These are phyloP conservation scores for Pollenia angustigena DNA, from an alignment of 2,888 invertebrate species.

Conservation along the genomic window DNA sequence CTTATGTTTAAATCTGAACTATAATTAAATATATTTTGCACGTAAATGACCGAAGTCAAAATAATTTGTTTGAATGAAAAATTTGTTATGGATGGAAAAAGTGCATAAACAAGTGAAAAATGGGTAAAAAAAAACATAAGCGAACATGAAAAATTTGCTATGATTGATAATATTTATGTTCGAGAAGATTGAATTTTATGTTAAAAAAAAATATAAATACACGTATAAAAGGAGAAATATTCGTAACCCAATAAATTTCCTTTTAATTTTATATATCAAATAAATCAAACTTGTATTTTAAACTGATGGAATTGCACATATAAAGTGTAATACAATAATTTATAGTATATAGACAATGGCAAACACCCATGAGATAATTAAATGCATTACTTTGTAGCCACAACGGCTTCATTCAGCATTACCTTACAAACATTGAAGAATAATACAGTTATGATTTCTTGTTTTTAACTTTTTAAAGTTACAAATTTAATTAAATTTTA, in stretches of 20 bases:
- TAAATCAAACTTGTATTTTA: not conserved
- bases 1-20: constrained; percentile 22
- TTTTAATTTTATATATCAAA: not conserved
- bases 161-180: constrained; percentile 1
- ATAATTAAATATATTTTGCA: constrained; percentile 68
- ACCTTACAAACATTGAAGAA: too few relatives aligned
- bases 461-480: too few relatives aligned
- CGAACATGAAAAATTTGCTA: constrained; percentile 9
- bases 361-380: too few relatives aligned
- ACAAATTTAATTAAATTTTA: too few relatives aligned
- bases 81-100: constrained; percentile 36
- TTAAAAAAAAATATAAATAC: not conserved
- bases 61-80: constrained; percentile 63
- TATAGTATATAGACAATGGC: too few relatives aligned
- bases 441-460: too few relatives aligned
- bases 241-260: not conserved
- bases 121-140: constrained; percentile 15
- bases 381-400: too few relatives aligned
- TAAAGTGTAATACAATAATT: too few relatives aligned
- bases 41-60: constrained; percentile 71
- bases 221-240: not conserved
- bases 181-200: not conserved
- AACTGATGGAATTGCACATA: not conserved
- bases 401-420: too few relatives aligned
- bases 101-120: constrained; percentile 10